These are phyloP conservation scores for Ianthella basta DNA, from an alignment of 37 sponge, comb jelly and placozoan genomes.

Conservation along the genomic window DNA sequence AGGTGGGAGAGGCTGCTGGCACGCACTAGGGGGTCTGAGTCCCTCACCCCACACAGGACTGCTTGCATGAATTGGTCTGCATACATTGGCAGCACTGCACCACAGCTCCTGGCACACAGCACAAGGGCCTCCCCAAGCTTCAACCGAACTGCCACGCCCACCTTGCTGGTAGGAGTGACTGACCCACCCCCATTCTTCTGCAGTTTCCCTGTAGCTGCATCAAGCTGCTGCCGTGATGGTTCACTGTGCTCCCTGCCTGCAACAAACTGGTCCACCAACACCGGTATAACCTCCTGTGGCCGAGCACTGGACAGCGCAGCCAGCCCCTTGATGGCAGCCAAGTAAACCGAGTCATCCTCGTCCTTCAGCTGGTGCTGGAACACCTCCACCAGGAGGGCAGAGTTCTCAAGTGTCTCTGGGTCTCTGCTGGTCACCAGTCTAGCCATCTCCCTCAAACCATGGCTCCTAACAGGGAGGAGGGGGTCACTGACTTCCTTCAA, in stretches of 20 bases:
- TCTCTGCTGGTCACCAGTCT: slow-evolving; percentile 66
- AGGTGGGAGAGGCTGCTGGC: slow-evolving; percentile 83
- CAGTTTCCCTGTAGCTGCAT: background rate
- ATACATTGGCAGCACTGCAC: slow-evolving; percentile 78
- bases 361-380: slow-evolving; percentile 66
- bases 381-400: slow-evolving; percentile 30
- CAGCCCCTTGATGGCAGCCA: slow-evolving; percentile 87
- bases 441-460: slow-evolving; percentile 68
- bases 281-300: slow-evolving; percentile 32
- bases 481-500: slow-evolving; percentile 54
- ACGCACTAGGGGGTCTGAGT: slow-evolving; percentile 60
- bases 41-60: slow-evolving; percentile 54
- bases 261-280: slow-evolving; percentile 23
- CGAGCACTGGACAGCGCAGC: slow-evolving; percentile 52
- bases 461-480: slow-evolving; percentile 67
- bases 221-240: background rate
- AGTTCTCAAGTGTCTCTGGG: slow-evolving; percentile 35
- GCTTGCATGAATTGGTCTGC: slow-evolving; percentile 60
- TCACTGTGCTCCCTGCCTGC: background rate
- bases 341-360: slow-evolving; percentile 83
- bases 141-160: slow-evolving; percentile 47
- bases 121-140: slow-evolving; percentile 87
- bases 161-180: background rate
- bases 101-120: slow-evolving; percentile 48
- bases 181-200: background rate